A percentile compares a stretch with the other conserved stretches of the same genome.
phyloP scores from a whole-genome alignment of 2,888 invertebrate species.

The Lithophane semibrunnea region DNA sequence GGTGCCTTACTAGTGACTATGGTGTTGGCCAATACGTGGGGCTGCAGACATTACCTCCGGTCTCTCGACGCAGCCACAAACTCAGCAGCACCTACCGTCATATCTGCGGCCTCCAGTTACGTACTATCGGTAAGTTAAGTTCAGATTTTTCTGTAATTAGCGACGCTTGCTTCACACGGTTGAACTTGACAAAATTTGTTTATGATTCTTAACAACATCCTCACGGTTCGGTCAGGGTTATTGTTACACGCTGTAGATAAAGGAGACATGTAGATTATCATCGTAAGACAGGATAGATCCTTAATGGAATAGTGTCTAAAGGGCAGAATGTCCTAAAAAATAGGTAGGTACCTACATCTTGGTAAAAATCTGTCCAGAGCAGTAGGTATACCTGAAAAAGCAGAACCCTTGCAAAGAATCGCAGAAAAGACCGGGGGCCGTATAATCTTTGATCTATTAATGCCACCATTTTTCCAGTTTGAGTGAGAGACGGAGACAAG shows the following conservation, averaged over 20 bases:
- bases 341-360: background rate
- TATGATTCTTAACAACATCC: too few relatives aligned
- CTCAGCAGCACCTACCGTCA: constrained; percentile 91
- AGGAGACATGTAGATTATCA: background rate
- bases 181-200: too few relatives aligned
- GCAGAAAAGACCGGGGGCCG: background rate
- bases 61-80: constrained; percentile 91
- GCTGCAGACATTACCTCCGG: constrained; percentile 91
- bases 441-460: too few relatives aligned
- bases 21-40: constrained; percentile 91
- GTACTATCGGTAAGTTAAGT: constrained; percentile 91
- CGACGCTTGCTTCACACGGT: background rate
- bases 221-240: too few relatives aligned
- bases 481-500: too few relatives aligned
- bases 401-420: background rate
- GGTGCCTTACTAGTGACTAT: constrained; percentile 83
- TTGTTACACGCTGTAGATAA: too few relatives aligned
- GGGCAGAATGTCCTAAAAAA: background rate
- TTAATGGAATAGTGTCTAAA: background rate
- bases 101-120: constrained; percentile 92
- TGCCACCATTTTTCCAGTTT: too few relatives aligned
- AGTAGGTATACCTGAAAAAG: background rate
- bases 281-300: background rate
- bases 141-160: background rate
- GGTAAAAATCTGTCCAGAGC: background rate